Evolutionary conservation across 1,140 invertebrate genomes (phyloP), one percentile per base, ranked within the genome.

Genomic region (Sweltsa coloradensis): DNA sequence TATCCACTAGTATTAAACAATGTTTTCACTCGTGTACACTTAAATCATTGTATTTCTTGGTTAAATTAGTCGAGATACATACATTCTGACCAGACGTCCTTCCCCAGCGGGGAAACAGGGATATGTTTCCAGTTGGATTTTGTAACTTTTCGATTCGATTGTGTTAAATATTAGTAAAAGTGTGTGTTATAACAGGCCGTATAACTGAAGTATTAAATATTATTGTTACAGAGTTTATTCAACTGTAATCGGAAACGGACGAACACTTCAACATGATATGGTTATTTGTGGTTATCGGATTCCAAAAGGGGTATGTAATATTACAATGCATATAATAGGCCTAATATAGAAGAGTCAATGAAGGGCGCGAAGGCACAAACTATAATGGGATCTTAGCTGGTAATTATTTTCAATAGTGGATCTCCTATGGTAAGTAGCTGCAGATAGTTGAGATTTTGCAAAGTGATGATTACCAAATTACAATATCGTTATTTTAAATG

Each of bases 231-330:
- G 75, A 54, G 63, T 91, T 60, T 90, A 88, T 66, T 90, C 89
- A 11, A 92, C 90, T 6, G 87, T 91, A 1, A 89, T 92, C 49
- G 89, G 89, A 2, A 88, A 93, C 55, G 84, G 85, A n/a, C 74
- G 91, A 57, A 87, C 89, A 0, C 62, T 91, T 25, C 83, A 87
- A 59, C 73, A 85, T 56, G 85, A 94, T 55, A 79, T 80, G 16
- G 72, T 85, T 0, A 82, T 95, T 48, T 83, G 84, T 53, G 89
- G 88, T 19, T 94, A 91, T 57, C 77, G 78, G 52, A 78, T 96
- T 53, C 92, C 91, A 18, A 91, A 89, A 72, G 88, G 85, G 55
- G 79, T 91, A 71, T 76, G 71, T 70, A 53, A 1, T n/a, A n/a
- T n/a, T n/a, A n/a, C n/a, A n/a, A n/a, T n/a, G n/a, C n/a, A n/a